A percentile compares a stretch with the other conserved stretches of the same genome.
Evolutionary conservation across 2,113 vertebrate species (phyloP).

Genomic region (Clarias magur): DNA sequence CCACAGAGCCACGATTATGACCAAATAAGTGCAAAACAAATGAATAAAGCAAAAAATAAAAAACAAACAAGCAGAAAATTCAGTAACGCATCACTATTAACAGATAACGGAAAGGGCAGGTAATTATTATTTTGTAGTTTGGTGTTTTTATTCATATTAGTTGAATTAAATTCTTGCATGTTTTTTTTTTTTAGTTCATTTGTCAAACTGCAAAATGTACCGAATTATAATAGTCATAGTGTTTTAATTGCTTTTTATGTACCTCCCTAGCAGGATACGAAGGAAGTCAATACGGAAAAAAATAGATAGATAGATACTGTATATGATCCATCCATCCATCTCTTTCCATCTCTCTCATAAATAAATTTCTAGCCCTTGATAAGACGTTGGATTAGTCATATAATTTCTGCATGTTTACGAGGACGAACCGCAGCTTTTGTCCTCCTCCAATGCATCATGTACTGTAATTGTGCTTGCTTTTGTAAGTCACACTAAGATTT

Average conservation of each 20-base stretch:
- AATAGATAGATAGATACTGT: no score
- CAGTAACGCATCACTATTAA: neutral
- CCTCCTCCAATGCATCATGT: neutral
- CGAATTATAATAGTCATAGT: neutral
- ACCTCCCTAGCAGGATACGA: neutral
- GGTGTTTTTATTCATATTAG: neutral
- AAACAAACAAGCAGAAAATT: neutral
- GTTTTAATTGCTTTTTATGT: constrained; percentile 17
- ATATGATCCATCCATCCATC: no score
- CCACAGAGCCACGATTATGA: neutral
- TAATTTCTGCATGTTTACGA: neutral
- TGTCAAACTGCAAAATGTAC: neutral
- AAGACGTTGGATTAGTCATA: neutral
- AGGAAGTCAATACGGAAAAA: neutral
- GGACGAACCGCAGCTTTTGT: neutral
- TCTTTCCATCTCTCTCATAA: no score
- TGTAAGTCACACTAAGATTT: constrained; percentile 1
- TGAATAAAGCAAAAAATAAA: neutral
- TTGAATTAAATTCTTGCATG: neutral
- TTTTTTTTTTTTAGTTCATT: neutral
- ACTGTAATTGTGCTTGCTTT: neutral
- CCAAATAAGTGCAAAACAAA: neutral
- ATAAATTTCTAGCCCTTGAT: neutral
- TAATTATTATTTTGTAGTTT: neutral
- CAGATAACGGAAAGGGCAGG: neutral